phyloP scores from a whole-genome alignment of 2,113 vertebrate genomes.

The Sceloporus undulatus region DNA sequence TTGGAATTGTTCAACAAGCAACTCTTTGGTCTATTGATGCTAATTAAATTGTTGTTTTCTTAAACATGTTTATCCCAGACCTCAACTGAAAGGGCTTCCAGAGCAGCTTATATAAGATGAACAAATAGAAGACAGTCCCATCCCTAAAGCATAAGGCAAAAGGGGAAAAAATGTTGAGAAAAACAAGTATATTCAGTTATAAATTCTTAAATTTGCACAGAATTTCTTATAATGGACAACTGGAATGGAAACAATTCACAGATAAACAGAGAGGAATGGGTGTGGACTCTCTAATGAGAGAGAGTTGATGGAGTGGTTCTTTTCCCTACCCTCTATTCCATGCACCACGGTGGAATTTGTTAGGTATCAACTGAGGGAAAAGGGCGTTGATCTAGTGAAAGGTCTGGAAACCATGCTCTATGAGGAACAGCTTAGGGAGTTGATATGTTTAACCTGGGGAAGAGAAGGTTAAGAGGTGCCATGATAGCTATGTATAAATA shows the following conservation, averaged over 20 bases:
- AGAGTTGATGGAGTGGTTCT: not conserved
- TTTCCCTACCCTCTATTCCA: not conserved
- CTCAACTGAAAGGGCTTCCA: not conserved
- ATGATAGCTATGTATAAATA: too few relatives aligned
- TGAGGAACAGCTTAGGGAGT: too few relatives aligned
- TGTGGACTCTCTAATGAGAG: too few relatives aligned
- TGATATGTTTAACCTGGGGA: too few relatives aligned
- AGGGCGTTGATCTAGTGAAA: not conserved
- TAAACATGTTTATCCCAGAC: not conserved
- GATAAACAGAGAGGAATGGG: not conserved
- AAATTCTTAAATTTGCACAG: not conserved
- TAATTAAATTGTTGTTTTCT: not conserved
- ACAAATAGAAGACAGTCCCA: not conserved
- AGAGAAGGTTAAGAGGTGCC: too few relatives aligned
- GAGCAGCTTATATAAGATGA: not conserved
- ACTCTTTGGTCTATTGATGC: not conserved
- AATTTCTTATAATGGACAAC: not conserved
- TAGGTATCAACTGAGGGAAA: not conserved
- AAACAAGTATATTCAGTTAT: not conserved
- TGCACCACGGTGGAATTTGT: not conserved
- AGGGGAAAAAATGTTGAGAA: too few relatives aligned
- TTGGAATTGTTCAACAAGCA: constrained; percentile 7
- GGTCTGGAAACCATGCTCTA: too few relatives aligned
- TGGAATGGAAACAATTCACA: not conserved
- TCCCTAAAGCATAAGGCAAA: not conserved